These are phyloP conservation scores for Rhopalosiphum padi DNA, from an alignment of 1,140 invertebrate species.

Conservation along the genomic window DNA sequence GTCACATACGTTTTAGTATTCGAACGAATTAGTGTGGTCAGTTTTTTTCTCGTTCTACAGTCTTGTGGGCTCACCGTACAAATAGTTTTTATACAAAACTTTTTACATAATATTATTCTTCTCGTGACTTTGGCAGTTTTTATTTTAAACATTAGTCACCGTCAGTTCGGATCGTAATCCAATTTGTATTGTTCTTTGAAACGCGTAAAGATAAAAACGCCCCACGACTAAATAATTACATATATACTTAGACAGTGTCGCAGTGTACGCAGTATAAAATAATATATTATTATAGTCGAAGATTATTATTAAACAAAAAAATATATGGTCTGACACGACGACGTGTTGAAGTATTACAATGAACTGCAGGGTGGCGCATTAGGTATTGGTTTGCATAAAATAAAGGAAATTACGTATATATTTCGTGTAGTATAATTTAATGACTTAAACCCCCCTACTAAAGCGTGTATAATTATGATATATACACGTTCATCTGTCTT, in stretches of 20 bases:
- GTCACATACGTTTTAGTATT: not conserved
- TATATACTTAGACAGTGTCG: not conserved
- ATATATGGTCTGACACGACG: not conserved
- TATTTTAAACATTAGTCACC: slow-evolving; percentile 17
- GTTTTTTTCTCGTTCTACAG: not conserved
- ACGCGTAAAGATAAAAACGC: not conserved
- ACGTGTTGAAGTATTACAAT: not conserved
- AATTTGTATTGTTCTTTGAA: not conserved
- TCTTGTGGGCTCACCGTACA: not conserved
- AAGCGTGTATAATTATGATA: not conserved
- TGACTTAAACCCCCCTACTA: not conserved
- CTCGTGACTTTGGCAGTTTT: not conserved
- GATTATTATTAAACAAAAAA: not conserved
- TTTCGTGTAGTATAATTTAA: not conserved
- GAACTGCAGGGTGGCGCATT: not conserved
- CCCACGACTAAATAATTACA: too few species aligned
- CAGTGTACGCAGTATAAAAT: not conserved
- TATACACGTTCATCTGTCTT: not conserved
- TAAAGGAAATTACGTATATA: not conserved
- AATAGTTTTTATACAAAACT: not conserved
- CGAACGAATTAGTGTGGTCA: not conserved
- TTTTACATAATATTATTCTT: slow-evolving; percentile 22
- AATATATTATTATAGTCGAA: not conserved
- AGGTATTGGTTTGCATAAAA: not conserved
- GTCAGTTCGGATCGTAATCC: not conserved